Evolutionary conservation across 2,797 vertebrate genomes (phyloP), one percentile per base, ranked within the genome.

Genomic region (Microctenopoma lineatum): DNA sequence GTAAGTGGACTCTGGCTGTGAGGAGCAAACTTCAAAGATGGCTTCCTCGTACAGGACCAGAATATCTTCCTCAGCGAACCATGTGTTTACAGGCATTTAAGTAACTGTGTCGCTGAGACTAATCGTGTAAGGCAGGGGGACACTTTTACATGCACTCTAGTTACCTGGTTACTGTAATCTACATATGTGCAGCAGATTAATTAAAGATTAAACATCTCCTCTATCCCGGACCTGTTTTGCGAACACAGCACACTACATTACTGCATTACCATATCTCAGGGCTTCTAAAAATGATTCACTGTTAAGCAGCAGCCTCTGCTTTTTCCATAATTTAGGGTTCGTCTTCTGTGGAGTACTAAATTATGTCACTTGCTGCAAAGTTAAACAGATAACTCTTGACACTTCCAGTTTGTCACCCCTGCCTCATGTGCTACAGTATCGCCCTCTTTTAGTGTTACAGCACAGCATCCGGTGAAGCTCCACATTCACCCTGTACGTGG

Each of bases 1-100:
- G 58, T 26, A 44, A 42, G 63, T 59, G 44, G 47, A 16, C 7
- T 46, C 34, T 51, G 12, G 52, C 50, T 50, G 59, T 14, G 55
- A 58, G 5, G 51, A 44, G 26, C 4, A 16, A 36, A 58, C 27
- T 14, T 63, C 3, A 27, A 47, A 51, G 39, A 62, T 65, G 64
- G 36, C 32, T 45, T 69, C 16, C 27, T 11, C 25, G 46, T 54
- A 38, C 7, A 1, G 16, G 29, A 59, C 7, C 32, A 55, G 44
- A 65, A 48, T 26, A 52, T 46, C 42, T 55, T 14, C 12, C 10
- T 29, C 4, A 1, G 18, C 32, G 44, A 10, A 41, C 13, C 4
- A 4, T 14, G 39, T 4, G 5, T 14, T 14, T 41, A 41, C 42
- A n/a, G 16, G 39, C 12, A 13, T 14, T 41, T 7, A 44, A 41